Conservation (phyloP, 2,797 vertebrate species). For the Anguilla megastoma region DNA sequence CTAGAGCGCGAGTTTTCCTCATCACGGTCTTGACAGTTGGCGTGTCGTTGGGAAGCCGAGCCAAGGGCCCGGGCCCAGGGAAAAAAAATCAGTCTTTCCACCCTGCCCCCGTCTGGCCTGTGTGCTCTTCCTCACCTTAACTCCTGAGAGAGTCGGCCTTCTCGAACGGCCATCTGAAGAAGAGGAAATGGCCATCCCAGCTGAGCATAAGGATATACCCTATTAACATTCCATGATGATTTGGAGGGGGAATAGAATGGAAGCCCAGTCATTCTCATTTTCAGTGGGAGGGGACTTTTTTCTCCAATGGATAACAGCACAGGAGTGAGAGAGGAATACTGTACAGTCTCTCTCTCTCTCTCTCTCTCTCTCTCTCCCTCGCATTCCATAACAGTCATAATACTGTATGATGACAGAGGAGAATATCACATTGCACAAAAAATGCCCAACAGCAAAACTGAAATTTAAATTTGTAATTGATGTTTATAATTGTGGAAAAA, state of each 20-base stretch:
- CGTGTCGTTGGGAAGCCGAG: background rate
- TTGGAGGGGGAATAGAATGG: background rate
- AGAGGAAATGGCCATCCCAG: conserved; percentile 20
- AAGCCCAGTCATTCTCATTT: background rate
- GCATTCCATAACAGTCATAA: background rate
- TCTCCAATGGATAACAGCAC: background rate
- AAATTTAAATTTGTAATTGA: background rate
- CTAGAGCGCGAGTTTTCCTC: background rate
- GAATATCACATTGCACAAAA: background rate
- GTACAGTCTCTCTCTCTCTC: background rate
- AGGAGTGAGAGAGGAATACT: background rate
- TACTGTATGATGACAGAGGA: background rate
- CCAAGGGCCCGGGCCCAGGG: background rate
- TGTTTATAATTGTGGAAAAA: too few species aligned
- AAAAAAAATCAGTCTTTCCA: conserved; percentile 2
- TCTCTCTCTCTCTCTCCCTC: too few species aligned
- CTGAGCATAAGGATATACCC: background rate
- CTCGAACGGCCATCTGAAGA: background rate
- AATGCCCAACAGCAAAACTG: background rate
- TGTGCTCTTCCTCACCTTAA: background rate
- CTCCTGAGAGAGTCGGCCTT: background rate
- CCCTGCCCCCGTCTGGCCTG: conserved; percentile 12
- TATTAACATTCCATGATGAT: conserved; percentile 1
- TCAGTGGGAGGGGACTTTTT: background rate
- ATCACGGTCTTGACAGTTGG: background rate